phyloP scores from a whole-genome alignment of 2,113 vertebrate genomes.

The Spheniscus mendiculus region DNA sequence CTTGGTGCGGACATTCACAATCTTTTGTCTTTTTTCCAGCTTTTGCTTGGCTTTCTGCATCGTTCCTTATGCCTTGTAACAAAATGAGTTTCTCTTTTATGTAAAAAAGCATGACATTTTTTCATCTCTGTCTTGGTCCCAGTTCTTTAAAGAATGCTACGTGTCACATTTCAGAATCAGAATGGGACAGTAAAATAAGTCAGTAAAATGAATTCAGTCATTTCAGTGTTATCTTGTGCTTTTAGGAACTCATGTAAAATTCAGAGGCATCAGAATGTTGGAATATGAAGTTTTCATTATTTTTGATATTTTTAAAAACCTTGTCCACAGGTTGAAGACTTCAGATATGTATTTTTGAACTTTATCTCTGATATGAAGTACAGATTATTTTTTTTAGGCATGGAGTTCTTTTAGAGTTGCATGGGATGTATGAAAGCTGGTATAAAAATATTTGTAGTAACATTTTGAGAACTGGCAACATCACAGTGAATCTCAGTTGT shows the following conservation, averaged over 20 bases:
- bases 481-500: background rate
- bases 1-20: background rate
- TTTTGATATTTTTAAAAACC: background rate
- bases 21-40: background rate
- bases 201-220: background rate
- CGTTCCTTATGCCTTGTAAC: background rate
- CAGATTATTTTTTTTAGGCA: background rate
- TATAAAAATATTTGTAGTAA: background rate
- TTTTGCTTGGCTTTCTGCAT: background rate
- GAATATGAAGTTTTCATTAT: background rate
- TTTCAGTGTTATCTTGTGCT: background rate
- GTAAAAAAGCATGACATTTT: background rate
- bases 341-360: background rate
- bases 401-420: background rate
- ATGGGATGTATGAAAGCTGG: background rate
- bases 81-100: background rate
- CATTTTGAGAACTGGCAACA: background rate
- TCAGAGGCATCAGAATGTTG: background rate
- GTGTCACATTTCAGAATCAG: background rate
- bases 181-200: background rate
- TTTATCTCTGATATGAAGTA: background rate
- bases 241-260: conserved; percentile 2
- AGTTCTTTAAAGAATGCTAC: background rate
- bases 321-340: background rate
- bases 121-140: background rate